phyloP scores from a whole-genome alignment of 2,113 vertebrate genomes.

The Python bivittatus region DNA sequence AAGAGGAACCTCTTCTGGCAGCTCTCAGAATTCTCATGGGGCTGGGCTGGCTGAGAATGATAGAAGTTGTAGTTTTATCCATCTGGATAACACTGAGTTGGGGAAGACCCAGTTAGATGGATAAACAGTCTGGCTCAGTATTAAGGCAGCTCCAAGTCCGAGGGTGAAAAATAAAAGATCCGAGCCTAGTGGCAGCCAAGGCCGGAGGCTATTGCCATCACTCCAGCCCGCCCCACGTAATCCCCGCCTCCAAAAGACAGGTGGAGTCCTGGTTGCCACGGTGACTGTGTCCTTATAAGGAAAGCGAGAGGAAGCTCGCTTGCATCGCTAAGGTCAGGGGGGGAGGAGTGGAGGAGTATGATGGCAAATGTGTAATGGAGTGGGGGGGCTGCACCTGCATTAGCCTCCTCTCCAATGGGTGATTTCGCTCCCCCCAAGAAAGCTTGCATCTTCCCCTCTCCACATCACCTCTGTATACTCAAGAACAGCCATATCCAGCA shows the following conservation, averaged over 20 bases:
- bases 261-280: conserved; percentile 89
- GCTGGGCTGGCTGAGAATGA: not conserved
- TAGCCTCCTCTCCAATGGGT: conserved; percentile 50
- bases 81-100: not conserved
- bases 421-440: not conserved
- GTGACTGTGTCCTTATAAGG: conserved; percentile 81
- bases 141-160: not conserved
- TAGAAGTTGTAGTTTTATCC: not conserved
- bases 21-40: not conserved
- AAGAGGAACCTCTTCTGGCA: not conserved
- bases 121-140: too few species aligned
- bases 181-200: not conserved
- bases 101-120: not conserved
- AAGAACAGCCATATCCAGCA: not conserved
- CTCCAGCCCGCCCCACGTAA: not conserved
- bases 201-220: not conserved
- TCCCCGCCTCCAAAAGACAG: conserved; percentile 74
- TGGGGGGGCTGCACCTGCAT: conserved; percentile 64
- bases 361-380: conserved; percentile 34
- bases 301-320: conserved; percentile 70
- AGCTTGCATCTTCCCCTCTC: conserved; percentile 11
- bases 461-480: conserved; percentile 8
- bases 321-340: conserved; percentile 81
- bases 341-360: not conserved
- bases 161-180: not conserved